These are phyloP conservation scores for Miltochrista miniata DNA, from an alignment of 2,888 invertebrate genomes.

Conservation along the genomic window DNA sequence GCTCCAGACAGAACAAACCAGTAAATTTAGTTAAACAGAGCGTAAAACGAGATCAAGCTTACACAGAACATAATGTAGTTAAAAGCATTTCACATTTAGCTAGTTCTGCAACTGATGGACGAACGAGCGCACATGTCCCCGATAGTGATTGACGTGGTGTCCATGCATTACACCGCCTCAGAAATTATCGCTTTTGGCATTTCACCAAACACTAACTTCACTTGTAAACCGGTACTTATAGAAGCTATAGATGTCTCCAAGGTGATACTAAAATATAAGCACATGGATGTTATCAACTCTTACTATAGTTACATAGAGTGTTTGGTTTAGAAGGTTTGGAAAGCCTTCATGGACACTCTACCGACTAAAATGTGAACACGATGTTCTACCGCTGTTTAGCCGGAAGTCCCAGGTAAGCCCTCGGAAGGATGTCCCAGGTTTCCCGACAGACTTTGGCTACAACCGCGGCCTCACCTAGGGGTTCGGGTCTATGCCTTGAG, in stretches of 20 bases:
- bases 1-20: conserved; percentile 5
- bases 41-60: conserved; percentile 5
- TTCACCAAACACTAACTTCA: conserved; percentile 50
- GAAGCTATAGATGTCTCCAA: background rate
- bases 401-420: too few species aligned
- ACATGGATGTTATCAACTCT: background rate
- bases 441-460: too few species aligned
- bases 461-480: too few species aligned
- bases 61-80: conserved; percentile 9
- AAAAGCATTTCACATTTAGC: conserved; percentile 29
- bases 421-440: too few species aligned
- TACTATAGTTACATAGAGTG: background rate
- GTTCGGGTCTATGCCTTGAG: too few species aligned
- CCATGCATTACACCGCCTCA: conserved; percentile 50
- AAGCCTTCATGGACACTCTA: too few species aligned
- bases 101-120: conserved; percentile 40
- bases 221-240: conserved; percentile 15
- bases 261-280: background rate
- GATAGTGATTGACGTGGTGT: conserved; percentile 51
- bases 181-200: conserved; percentile 63
- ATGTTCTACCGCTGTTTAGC: too few species aligned
- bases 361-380: too few species aligned
- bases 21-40: conserved; percentile 8
- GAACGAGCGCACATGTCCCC: conserved; percentile 28
- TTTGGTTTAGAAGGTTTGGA: too few species aligned